A percentile compares a stretch with the other conserved stretches of the same genome.
Conservation (phyloP, 2,888 invertebrate genomes). For the Drosophila percnosoma region DNA sequence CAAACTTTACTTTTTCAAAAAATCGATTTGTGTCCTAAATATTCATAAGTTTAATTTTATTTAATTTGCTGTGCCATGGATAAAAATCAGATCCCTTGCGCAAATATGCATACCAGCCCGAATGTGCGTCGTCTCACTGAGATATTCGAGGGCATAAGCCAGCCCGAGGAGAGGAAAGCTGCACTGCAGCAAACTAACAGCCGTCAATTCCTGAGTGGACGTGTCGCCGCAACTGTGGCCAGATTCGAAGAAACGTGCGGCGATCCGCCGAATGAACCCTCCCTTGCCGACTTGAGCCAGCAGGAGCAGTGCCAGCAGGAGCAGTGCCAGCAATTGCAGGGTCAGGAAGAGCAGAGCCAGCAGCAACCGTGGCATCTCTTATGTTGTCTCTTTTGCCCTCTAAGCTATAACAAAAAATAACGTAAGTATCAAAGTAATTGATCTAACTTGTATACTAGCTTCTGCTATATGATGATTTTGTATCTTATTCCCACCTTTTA, state of each 20-base stretch:
- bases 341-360: too few species aligned
- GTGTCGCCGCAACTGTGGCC: constrained; percentile 18
- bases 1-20: neutral
- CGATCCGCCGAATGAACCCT: neutral
- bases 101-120: neutral
- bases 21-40: neutral
- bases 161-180: neutral
- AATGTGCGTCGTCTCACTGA: constrained; percentile 22
- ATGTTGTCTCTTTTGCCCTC: constrained; percentile 3
- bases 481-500: constrained; percentile 3
- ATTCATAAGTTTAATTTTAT: neutral
- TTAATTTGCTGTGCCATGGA: neutral
- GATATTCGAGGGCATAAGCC: constrained; percentile 26
- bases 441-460: neutral
- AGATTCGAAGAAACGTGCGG: constrained; percentile 22
- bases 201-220: neutral
- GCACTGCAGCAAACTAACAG: neutral
- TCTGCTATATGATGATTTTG: neutral
- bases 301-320: too few species aligned
- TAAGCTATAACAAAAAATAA: neutral
- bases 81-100: neutral
- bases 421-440: neutral
- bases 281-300: too few species aligned
- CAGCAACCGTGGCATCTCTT: neutral
- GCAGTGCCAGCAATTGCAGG: too few species aligned